Evolutionary conservation across 1,140 invertebrate species (phyloP).

Genomic region (Philotrypesis tridentata): DNA sequence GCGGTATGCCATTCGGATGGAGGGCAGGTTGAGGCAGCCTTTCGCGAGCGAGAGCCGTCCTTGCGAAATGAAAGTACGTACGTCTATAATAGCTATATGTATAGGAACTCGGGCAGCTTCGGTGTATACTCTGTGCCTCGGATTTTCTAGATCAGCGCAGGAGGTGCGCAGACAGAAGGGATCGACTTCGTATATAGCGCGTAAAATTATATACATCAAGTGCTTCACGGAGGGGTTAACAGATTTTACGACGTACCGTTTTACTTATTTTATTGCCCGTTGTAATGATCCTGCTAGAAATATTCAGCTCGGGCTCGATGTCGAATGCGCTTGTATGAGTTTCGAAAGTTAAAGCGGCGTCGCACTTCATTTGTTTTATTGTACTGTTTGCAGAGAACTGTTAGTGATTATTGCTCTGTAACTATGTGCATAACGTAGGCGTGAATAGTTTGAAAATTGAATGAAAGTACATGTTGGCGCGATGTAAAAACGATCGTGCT

Average conservation of each 20-base stretch:
- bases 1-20: not conserved
- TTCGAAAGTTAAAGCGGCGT: too few relatives aligned
- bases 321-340: too few relatives aligned
- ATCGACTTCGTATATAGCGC: not conserved
- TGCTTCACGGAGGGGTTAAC: too few relatives aligned
- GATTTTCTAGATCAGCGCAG: slow-evolving; percentile 13
- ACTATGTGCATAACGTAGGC: too few relatives aligned
- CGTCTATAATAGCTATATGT: not conserved
- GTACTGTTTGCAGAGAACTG: too few relatives aligned
- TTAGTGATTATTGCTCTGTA: too few relatives aligned
- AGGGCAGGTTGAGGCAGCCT: not conserved
- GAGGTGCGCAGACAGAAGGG: not conserved
- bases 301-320: too few relatives aligned
- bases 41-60: slow-evolving; percentile 59
- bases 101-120: not conserved
- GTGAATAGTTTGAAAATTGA: too few relatives aligned
- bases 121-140: not conserved
- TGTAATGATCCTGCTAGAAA: too few relatives aligned
- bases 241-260: not conserved
- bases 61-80: slow-evolving; percentile 71
- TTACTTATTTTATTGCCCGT: not conserved
- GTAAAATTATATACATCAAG: not conserved
- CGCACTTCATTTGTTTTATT: too few relatives aligned
- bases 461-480: too few relatives aligned
- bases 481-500: too few relatives aligned